A percentile compares a stretch with the other conserved stretches of the same genome.
phyloP scores from a whole-genome alignment of 2,797 vertebrate genomes.

The Phrynocephalus guinanensis region DNA sequence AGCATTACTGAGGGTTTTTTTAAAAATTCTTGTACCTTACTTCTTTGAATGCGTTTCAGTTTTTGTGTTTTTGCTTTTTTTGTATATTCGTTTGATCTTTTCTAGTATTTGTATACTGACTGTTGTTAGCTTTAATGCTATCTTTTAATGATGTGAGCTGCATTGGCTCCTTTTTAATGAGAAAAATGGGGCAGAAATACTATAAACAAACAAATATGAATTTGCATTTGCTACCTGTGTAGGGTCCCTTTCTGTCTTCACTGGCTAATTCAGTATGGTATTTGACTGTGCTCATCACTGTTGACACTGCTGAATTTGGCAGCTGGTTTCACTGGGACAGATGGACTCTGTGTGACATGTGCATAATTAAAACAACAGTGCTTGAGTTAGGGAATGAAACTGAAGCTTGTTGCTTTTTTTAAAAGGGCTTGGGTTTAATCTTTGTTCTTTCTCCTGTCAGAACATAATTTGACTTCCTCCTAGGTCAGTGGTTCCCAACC shows the following conservation, averaged over 20 bases:
- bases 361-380: conserved; percentile 18
- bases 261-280: not conserved
- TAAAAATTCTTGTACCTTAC: too few species aligned
- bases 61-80: too few species aligned
- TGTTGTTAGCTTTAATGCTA: too few species aligned
- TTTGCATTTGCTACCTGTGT: not conserved
- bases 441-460: too few species aligned
- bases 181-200: too few species aligned
- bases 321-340: conserved; percentile 1
- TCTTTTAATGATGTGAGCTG: too few species aligned
- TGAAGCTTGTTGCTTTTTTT: not conserved
- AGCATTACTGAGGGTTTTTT: not conserved
- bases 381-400: conserved; percentile 1
- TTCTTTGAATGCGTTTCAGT: too few species aligned
- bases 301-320: conserved; percentile 14
- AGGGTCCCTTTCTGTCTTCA: not conserved
- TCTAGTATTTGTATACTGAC: too few species aligned
- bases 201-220: not conserved
- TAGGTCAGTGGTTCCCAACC: too few species aligned
- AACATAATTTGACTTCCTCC: not conserved
- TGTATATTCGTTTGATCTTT: too few species aligned
- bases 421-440: not conserved
- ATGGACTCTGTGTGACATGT: not conserved
- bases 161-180: too few species aligned
- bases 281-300: not conserved